Evolutionary conservation across 2,888 invertebrate species (phyloP).

Genomic region (Caenorhabditis sp.): DNA sequence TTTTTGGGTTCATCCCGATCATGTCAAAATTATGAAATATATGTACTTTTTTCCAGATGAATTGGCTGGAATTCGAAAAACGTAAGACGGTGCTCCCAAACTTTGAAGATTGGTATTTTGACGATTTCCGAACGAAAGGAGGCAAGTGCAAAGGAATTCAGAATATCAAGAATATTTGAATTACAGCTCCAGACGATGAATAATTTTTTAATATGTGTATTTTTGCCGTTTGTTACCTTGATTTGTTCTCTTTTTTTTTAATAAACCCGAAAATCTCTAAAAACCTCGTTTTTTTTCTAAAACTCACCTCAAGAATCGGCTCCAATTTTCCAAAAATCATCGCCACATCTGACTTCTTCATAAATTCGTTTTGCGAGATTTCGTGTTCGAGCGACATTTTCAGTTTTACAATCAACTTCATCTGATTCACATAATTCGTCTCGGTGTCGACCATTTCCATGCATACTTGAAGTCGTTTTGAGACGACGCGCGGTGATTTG

Average conservation of each 20-base stretch:
- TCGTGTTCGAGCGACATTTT: slow-evolving; percentile 90
- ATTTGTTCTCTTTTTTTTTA: not conserved
- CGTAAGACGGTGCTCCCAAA: too few relatives aligned
- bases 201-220: too few relatives aligned
- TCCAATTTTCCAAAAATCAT: slow-evolving; percentile 73
- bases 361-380: slow-evolving; percentile 79
- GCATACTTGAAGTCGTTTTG: slow-evolving; percentile 79
- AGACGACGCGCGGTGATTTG: slow-evolving; percentile 68
- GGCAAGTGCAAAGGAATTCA: too few relatives aligned
- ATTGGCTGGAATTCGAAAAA: too few relatives aligned
- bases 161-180: too few relatives aligned
- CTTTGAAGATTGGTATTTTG: too few relatives aligned
- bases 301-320: slow-evolving; percentile 79
- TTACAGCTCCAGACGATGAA: too few relatives aligned
- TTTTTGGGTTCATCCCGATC: too few relatives aligned
- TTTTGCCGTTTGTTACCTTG: too few relatives aligned
- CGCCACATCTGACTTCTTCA: slow-evolving; percentile 64
- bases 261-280: not conserved
- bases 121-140: too few relatives aligned
- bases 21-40: too few relatives aligned
- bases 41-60: too few relatives aligned
- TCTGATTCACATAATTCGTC: slow-evolving; percentile 93
- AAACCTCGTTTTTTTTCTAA: not conserved
- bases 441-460: slow-evolving; percentile 94
- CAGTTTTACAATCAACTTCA: slow-evolving; percentile 88